A percentile compares a stretch with the other conserved stretches of the same genome.
phyloP scores from a whole-genome alignment of 35 echinoderm and acorn worm genomes.

The Eucidaris tribuloides region DNA sequence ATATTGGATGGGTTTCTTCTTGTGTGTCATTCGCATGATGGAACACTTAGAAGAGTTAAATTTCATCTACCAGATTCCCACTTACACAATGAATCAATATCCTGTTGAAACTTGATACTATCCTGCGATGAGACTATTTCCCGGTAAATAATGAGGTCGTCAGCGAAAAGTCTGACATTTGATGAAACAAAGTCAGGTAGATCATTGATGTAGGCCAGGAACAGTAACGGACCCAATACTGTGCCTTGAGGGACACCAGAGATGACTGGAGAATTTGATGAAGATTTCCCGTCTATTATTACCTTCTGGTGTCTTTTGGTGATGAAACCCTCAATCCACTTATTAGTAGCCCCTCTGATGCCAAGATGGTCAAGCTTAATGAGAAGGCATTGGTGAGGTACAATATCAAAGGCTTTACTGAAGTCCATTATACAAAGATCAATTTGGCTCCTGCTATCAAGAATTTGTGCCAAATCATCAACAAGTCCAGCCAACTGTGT shows the following conservation, averaged over 20 bases:
- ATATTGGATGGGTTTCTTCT: background rate
- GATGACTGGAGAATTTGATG: background rate
- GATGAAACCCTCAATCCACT: slow-evolving; percentile 12
- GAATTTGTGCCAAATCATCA: slow-evolving; percentile 44
- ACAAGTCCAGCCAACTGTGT: slow-evolving; percentile 48
- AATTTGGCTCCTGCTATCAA: slow-evolving; percentile 29
- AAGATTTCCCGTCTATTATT: slow-evolving; percentile 27
- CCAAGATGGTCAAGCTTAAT: slow-evolving; percentile 27
- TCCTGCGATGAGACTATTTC: background rate
- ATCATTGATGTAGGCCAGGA: slow-evolving; percentile 28
- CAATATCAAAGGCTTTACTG: slow-evolving; percentile 60
- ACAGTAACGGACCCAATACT: slow-evolving; percentile 30
- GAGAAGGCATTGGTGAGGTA: slow-evolving; percentile 31
- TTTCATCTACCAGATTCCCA: background rate
- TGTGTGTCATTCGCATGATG: background rate
- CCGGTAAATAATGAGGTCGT: background rate
- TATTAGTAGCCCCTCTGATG: background rate
- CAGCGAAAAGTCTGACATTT: slow-evolving; percentile 29
- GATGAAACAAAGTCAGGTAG: slow-evolving; percentile 13
- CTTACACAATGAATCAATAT: slow-evolving; percentile 1
- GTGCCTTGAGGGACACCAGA: slow-evolving; percentile 44
- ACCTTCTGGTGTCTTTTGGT: slow-evolving; percentile 2
- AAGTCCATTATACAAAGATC: slow-evolving; percentile 46
- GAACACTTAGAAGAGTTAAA: background rate
- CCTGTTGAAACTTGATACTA: background rate